These are phyloP conservation scores for Turdus rufiventris DNA, from an alignment of 2,113 vertebrate species.

Conservation along the genomic window DNA sequence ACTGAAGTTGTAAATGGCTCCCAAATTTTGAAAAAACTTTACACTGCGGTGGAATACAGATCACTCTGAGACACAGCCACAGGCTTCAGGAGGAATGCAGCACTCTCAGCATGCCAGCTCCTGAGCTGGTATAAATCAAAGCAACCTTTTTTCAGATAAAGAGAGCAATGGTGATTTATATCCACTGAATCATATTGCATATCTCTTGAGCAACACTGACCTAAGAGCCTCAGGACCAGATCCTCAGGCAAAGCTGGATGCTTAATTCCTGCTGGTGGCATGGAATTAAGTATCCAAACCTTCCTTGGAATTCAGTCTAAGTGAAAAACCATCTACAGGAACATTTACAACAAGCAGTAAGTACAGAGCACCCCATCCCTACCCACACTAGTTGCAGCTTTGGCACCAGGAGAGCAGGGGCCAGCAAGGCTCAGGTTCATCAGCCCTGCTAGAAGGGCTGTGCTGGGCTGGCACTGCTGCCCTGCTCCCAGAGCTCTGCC, in stretches of 20 bases:
- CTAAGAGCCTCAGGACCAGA: neutral
- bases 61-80: neutral
- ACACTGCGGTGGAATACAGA: neutral
- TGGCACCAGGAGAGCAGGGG: neutral
- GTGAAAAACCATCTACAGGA: neutral
- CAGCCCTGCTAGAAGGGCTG: neutral
- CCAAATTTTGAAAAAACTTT: neutral
- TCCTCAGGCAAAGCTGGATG: neutral
- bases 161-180: neutral
- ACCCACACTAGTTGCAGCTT: neutral
- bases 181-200: neutral
- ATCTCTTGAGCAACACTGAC: neutral
- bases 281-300: neutral
- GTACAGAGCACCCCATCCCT: neutral
- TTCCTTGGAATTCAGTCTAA: neutral
- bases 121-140: neutral
- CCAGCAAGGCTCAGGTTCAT: neutral
- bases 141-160: neutral
- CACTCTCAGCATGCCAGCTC: neutral
- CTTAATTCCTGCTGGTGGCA: neutral
- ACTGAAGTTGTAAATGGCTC: conserved; percentile 19
- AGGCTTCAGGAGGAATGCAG: neutral
- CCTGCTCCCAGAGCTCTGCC: neutral
- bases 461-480: neutral
- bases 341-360: neutral